Percentiles rank a stretch among this genome's conserved stretches.
These are phyloP conservation scores for Gryon sp. DNA, from an alignment of 1,140 invertebrate species.

Conservation along the genomic window DNA sequence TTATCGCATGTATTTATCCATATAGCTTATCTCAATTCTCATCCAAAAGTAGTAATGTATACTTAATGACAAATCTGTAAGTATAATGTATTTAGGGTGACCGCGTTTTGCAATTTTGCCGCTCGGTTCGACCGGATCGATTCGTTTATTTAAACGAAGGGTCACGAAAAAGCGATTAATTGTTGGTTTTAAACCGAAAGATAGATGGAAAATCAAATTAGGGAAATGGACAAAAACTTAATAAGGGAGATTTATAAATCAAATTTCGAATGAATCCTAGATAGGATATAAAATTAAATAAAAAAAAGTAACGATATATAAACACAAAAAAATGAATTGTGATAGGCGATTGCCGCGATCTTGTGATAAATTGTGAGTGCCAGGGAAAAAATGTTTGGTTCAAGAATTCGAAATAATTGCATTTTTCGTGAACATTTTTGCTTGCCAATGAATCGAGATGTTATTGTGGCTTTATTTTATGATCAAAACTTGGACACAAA, in stretches of 20 bases:
- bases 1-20: conserved; percentile 26
- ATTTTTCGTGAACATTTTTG: conserved; percentile 1
- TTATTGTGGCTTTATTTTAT: too few relatives aligned
- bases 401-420: neutral
- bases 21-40: conserved; percentile 40
- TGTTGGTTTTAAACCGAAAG: too few relatives aligned
- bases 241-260: too few relatives aligned
- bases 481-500: neutral
- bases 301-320: too few relatives aligned
- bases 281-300: conserved; percentile 51
- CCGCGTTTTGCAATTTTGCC: conserved; percentile 26
- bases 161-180: too few relatives aligned
- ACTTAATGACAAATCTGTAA: conserved; percentile 15
- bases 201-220: too few relatives aligned
- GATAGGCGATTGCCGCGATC: conserved; percentile 40
- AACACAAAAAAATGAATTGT: conserved; percentile 40
- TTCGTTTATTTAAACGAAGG: neutral
- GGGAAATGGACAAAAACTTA: too few relatives aligned
- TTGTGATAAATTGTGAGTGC: conserved; percentile 47
- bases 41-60: conserved; percentile 13
- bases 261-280: conserved; percentile 26
- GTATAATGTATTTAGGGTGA: conserved; percentile 32
- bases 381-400: too few relatives aligned
- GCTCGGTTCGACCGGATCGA: conserved; percentile 46
- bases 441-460: too few relatives aligned